These are phyloP conservation scores for Elephas maximus DNA, from an alignment of 2,113 vertebrate species.

Conservation along the genomic window DNA sequence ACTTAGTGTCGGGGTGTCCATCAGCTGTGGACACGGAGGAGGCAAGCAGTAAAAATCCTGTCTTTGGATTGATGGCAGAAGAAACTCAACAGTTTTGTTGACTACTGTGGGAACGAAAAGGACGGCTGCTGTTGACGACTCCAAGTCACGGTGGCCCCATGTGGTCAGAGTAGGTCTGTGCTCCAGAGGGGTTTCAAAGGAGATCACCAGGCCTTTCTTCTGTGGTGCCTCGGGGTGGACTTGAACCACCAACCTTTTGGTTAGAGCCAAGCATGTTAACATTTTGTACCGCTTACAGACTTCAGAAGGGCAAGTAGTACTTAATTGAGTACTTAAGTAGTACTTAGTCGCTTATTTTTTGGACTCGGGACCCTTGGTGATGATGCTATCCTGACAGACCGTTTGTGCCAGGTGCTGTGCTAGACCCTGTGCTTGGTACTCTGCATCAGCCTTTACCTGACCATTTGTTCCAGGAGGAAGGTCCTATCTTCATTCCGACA, in stretches of 20 bases:
- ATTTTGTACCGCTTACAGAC: not conserved
- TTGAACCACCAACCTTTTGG: not conserved
- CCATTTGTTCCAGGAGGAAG: not conserved
- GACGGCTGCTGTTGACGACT: not conserved
- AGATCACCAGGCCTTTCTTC: not conserved
- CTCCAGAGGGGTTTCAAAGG: not conserved
- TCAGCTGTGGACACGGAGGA: not conserved
- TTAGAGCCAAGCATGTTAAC: not conserved
- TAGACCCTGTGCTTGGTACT: not conserved
- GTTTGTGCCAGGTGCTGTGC: not conserved
- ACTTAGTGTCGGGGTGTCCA: not conserved
- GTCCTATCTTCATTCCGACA: not conserved
- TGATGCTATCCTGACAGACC: fast-evolving
- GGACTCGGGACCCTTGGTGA: fast-evolving
- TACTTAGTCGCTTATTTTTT: not conserved
- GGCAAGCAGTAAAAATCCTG: not conserved
- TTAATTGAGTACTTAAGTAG: too few species aligned
- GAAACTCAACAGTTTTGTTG: not conserved
- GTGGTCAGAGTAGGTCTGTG: not conserved
- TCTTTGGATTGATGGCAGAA: not conserved
- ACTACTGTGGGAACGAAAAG: not conserved
- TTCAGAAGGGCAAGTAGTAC: not conserved
- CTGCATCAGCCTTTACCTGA: not conserved
- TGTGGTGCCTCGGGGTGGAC: too few species aligned
- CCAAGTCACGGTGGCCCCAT: not conserved